Conservation (phyloP, 2,888 invertebrate genomes). For the Atrina japonica region DNA sequence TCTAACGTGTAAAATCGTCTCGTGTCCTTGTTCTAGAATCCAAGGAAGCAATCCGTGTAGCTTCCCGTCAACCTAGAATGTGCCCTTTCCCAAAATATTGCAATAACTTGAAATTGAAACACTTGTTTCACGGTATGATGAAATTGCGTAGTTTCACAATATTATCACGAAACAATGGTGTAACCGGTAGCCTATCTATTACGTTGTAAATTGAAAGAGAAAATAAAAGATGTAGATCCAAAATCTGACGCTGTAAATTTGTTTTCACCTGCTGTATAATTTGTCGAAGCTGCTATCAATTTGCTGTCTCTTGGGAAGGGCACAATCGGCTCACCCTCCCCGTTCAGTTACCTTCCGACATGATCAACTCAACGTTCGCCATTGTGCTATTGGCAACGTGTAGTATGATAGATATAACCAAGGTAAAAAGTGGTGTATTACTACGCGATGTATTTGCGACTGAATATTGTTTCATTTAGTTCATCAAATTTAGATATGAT, state of each 20-base stretch:
- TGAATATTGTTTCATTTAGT: background rate
- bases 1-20: slow-evolving; percentile 2
- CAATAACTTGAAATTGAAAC: slow-evolving; percentile 16
- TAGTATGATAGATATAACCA: slow-evolving; percentile 18
- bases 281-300: slow-evolving; percentile 46
- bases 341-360: slow-evolving; percentile 48
- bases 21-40: slow-evolving; percentile 17
- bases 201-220: slow-evolving; percentile 5
- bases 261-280: slow-evolving; percentile 11
- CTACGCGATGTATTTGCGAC: slow-evolving; percentile 29
- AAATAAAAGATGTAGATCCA: slow-evolving; percentile 8
- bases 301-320: slow-evolving; percentile 65
- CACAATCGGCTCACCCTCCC: slow-evolving; percentile 55
- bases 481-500: background rate
- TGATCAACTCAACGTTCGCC: slow-evolving; percentile 50
- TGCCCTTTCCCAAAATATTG: slow-evolving; percentile 38
- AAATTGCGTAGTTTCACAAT: slow-evolving; percentile 30
- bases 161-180: slow-evolving; percentile 6
- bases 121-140: slow-evolving; percentile 23
- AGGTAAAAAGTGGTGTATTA: slow-evolving; percentile 15
- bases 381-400: slow-evolving; percentile 69
- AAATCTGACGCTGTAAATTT: slow-evolving; percentile 16
- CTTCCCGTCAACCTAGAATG: slow-evolving; percentile 20
- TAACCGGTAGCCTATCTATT: slow-evolving; percentile 1
- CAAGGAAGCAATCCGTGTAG: slow-evolving; percentile 1